These are phyloP conservation scores for Rhagoletis pomonella DNA, from an alignment of 1,140 invertebrate species.

Conservation along the genomic window DNA sequence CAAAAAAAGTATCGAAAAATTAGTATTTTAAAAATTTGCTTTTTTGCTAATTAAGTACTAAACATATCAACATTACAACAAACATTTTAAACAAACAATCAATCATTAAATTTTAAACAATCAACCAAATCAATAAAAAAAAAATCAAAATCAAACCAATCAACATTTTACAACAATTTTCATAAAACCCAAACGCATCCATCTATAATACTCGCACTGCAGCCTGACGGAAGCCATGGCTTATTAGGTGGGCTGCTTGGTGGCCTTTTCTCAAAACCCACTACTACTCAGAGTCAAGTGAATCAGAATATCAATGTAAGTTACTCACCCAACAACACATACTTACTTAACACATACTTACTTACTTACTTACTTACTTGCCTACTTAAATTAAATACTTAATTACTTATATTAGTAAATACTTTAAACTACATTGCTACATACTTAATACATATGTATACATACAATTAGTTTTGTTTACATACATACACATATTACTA, in stretches of 20 bases:
- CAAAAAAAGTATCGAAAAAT: no score
- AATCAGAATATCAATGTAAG: slow-evolving; percentile 72
- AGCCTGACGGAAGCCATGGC: slow-evolving; percentile 72
- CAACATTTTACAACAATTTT: slow-evolving; percentile 52
- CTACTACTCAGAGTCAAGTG: slow-evolving; percentile 71
- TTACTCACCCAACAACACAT: slow-evolving; percentile 68
- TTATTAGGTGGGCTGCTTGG: slow-evolving; percentile 74
- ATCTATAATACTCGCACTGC: slow-evolving; percentile 59
- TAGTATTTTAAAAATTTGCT: neutral
- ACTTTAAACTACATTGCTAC: slow-evolving; percentile 23
- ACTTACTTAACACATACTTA: slow-evolving; percentile 59
- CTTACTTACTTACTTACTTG: slow-evolving; percentile 26
- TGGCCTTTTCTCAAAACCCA: slow-evolving; percentile 74
- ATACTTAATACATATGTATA: slow-evolving; percentile 21
- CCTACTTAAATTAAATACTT: slow-evolving; percentile 42
- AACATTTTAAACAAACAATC: slow-evolving; percentile 3
- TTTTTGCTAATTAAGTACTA: slow-evolving; percentile 8
- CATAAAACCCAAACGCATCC: slow-evolving; percentile 51
- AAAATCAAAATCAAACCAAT: slow-evolving; percentile 44
- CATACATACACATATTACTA: no score
- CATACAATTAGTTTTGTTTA: neutral
- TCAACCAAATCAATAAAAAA: slow-evolving; percentile 19
- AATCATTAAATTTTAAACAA: neutral
- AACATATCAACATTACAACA: neutral
- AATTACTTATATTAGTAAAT: slow-evolving; percentile 31